These are phyloP conservation scores for Varanus salvator DNA, from an alignment of 2,113 vertebrate species.

Conservation along the genomic window DNA sequence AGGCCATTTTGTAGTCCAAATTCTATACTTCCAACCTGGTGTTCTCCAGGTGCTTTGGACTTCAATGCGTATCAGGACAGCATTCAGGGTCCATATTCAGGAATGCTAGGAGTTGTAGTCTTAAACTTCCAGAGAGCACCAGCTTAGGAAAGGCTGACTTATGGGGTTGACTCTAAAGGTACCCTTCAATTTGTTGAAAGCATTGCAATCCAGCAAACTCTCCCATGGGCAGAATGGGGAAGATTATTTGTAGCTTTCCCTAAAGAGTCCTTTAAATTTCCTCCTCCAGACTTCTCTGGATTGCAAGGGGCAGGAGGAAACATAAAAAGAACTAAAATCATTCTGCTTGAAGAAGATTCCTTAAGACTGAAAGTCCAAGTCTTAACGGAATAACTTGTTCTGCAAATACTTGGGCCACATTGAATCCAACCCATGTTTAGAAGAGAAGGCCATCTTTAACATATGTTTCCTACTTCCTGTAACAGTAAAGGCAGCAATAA, in stretches of 20 bases:
- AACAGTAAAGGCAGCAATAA: background rate
- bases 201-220: background rate
- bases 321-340: background rate
- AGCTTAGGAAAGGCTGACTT: too few species aligned
- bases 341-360: background rate
- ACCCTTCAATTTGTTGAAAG: background rate
- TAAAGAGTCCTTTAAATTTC: background rate
- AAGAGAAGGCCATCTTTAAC: background rate
- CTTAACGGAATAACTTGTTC: background rate
- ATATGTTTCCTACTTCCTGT: background rate
- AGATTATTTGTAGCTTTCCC: background rate
- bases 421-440: background rate
- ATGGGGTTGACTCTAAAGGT: background rate
- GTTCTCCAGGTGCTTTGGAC: too few species aligned
- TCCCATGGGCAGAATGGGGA: background rate
- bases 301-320: background rate
- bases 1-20: too few species aligned
- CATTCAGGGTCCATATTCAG: too few species aligned
- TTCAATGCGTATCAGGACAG: too few species aligned
- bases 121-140: too few species aligned
- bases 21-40: too few species aligned
- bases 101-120: too few species aligned
- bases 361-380: background rate
- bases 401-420: background rate
- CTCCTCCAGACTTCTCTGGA: too few species aligned